A percentile compares a stretch with the other conserved stretches of the same genome.
Conservation (phyloP, 2,888 invertebrate species). For the Drosophila infuscata region DNA sequence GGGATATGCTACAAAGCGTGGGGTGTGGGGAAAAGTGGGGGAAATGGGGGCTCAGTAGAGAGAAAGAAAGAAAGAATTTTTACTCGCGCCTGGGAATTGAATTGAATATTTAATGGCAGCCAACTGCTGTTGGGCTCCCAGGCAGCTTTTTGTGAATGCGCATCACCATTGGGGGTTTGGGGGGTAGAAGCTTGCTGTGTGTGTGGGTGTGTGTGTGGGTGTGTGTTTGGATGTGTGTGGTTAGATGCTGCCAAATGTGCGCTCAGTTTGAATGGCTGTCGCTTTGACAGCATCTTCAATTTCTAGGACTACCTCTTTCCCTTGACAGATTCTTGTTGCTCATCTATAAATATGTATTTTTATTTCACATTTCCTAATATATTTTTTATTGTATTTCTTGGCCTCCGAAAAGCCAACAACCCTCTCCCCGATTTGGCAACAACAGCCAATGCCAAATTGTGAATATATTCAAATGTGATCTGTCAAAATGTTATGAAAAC, state of each 20-base stretch:
- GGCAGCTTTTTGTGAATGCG: constrained; percentile 18
- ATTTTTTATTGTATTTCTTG: not conserved
- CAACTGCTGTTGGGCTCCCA: constrained; percentile 68
- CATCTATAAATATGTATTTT: constrained; percentile 21
- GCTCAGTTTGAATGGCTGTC: constrained; percentile 44
- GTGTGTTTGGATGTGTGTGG: constrained; percentile 34
- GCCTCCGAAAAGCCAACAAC: not conserved
- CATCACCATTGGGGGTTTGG: constrained; percentile 1
- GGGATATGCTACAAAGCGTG: constrained; percentile 3
- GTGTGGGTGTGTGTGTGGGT: constrained; percentile 13
- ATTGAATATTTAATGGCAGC: constrained; percentile 81
- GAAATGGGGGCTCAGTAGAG: not conserved
- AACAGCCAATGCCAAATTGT: constrained; percentile 31
- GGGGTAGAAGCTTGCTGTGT: constrained; percentile 11
- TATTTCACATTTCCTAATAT: constrained; percentile 6
- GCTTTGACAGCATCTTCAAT: constrained; percentile 35
- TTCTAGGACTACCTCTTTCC: constrained; percentile 4
- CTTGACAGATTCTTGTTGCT: not conserved
- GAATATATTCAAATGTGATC: not conserved
- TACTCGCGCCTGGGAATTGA: constrained; percentile 59
- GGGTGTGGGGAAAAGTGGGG: not conserved
- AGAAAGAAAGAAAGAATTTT: constrained; percentile 23
- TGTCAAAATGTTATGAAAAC: not conserved
- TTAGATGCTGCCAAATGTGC: constrained; percentile 44
- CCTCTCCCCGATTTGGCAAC: constrained; percentile 3